A percentile compares a stretch with the other conserved stretches of the same genome.
Conservation (phyloP, 2,797 vertebrate species). For the Leptoclinus maculatus region DNA sequence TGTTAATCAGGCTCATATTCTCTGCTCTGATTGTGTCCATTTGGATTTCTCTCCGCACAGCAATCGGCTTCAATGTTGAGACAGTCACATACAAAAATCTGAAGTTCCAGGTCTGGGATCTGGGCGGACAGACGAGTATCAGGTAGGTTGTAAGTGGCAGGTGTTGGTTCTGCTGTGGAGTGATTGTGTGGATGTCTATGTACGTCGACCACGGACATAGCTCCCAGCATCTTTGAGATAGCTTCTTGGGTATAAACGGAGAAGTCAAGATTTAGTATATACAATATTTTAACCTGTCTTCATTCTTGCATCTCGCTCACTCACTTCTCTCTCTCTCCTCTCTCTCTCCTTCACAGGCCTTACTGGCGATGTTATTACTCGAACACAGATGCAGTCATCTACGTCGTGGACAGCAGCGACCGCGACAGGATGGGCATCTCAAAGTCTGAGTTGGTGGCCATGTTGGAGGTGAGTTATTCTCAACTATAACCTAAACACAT, state of each 20-base stretch:
- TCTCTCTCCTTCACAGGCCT: slow-evolving; percentile 82
- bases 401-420: slow-evolving; percentile 99
- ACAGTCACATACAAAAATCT: slow-evolving; percentile 97
- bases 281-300: background rate
- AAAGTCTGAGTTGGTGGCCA: slow-evolving; percentile 97
- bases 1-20: background rate
- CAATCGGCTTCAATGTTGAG: slow-evolving; percentile 98
- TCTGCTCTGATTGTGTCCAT: background rate
- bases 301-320: background rate
- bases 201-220: background rate
- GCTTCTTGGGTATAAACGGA: background rate
- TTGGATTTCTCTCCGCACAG: slow-evolving; percentile 74
- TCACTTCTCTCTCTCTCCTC: rapidly evolving
- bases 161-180: background rate
- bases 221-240: background rate
- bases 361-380: slow-evolving; percentile 99
- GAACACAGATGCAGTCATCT: slow-evolving; percentile 98
- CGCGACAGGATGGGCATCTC: slow-evolving; percentile 98
- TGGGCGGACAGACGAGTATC: slow-evolving; percentile 98
- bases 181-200: background rate
- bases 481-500: background rate
- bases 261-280: background rate
- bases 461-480: slow-evolving; percentile 91
- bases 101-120: slow-evolving; percentile 99
- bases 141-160: slow-evolving; percentile 82